phyloP scores from a whole-genome alignment of 2,797 vertebrate genomes.

The Periparus ater region DNA sequence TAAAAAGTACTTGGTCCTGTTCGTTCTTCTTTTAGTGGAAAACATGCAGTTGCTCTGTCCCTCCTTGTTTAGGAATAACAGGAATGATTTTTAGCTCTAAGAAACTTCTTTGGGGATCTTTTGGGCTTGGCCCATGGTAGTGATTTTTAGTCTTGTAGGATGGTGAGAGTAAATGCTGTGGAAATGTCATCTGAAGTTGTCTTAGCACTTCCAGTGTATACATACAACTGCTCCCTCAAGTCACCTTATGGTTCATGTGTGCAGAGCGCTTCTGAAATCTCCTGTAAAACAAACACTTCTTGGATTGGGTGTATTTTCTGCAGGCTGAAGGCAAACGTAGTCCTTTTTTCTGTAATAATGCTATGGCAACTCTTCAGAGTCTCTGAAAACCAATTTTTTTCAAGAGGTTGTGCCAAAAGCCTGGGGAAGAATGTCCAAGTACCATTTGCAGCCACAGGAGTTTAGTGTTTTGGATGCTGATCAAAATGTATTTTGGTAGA shows the following conservation, averaged over 20 bases:
- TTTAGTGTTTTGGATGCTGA: neutral
- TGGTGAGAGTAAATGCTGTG: neutral
- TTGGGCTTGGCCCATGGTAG: neutral
- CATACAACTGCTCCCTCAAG: neutral
- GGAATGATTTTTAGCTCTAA: neutral
- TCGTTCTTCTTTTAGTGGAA: neutral
- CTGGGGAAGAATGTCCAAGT: neutral
- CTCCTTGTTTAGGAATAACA: conserved; percentile 17
- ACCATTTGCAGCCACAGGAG: neutral
- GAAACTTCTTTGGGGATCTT: neutral
- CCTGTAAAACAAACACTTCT: neutral
- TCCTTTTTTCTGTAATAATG: neutral
- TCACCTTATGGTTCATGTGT: neutral
- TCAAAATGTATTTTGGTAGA: conserved; percentile 10
- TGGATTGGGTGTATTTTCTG: neutral
- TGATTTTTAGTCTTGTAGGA: neutral
- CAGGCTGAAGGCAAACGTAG: neutral
- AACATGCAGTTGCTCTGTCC: neutral
- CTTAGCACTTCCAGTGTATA: neutral
- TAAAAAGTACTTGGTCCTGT: neutral
- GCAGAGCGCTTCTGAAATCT: neutral
- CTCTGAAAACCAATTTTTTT: neutral
- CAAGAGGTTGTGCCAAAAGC: neutral
- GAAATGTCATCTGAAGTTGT: neutral
- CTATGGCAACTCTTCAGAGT: neutral